Evolutionary conservation across 1,140 invertebrate genomes (phyloP).

Genomic region (Steinernema khuongi): DNA sequence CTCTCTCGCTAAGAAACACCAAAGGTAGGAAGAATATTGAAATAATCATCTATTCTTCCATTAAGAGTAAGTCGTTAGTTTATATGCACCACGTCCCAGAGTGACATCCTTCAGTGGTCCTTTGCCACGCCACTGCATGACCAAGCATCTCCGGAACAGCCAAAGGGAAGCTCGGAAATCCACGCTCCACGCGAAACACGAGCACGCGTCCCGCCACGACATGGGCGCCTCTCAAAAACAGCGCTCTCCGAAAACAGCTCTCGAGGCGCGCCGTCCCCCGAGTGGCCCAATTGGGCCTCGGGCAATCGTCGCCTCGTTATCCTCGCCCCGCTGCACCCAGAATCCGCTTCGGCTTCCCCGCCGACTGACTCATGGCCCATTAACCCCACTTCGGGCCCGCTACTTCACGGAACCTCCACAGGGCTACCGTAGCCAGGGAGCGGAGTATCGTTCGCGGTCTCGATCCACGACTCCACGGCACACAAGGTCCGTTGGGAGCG

Average conservation of each 20-base stretch:
- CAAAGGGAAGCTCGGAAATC: too few species aligned
- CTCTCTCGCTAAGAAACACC: too few species aligned
- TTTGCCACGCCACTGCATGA: too few species aligned
- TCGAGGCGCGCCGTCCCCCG: neutral
- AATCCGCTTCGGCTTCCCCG: neutral
- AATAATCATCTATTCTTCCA: too few species aligned
- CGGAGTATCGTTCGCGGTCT: neutral
- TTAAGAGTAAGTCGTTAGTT: too few species aligned
- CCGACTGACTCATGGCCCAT: neutral
- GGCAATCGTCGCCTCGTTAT: neutral
- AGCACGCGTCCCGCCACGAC: neutral
- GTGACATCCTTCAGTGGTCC: too few species aligned
- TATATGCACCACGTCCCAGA: too few species aligned
- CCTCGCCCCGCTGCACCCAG: neutral
- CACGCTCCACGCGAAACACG: too few species aligned
- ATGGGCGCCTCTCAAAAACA: neutral
- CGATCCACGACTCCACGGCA: neutral
- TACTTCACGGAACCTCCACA: neutral
- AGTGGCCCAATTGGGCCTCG: conserved; percentile 9
- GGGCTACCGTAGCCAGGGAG: neutral
- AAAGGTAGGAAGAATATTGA: too few species aligned
- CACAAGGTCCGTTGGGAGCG: neutral
- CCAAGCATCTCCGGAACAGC: too few species aligned
- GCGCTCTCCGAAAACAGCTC: neutral
- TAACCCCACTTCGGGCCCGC: neutral